Conservation (phyloP, 1,140 invertebrate genomes). For the Brevipalpus yothersi region DNA sequence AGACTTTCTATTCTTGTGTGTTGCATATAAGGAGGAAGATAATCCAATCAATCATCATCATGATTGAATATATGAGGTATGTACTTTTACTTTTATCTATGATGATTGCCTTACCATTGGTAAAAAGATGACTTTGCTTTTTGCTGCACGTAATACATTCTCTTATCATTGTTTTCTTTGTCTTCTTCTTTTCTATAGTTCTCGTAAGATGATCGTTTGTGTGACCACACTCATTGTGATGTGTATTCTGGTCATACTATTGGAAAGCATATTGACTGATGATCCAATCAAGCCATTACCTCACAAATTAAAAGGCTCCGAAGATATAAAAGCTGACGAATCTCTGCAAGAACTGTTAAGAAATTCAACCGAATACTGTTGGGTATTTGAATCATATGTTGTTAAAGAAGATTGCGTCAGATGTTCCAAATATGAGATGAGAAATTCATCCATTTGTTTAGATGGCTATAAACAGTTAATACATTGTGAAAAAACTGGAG, state of each 20-base stretch:
- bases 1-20: too few relatives aligned
- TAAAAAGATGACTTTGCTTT: too few relatives aligned
- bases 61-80: too few relatives aligned
- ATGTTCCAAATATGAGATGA: constrained; percentile 30
- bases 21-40: too few relatives aligned
- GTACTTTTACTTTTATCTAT: too few relatives aligned
- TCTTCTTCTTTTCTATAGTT: not conserved
- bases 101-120: too few relatives aligned
- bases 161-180: too few relatives aligned
- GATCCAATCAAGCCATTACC: not conserved
- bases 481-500: constrained; percentile 38
- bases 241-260: not conserved
- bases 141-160: too few relatives aligned
- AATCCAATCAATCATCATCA: too few relatives aligned
- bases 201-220: not conserved
- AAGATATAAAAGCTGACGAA: not conserved
- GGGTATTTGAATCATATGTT: constrained; percentile 13
- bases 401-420: constrained; percentile 27
- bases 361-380: constrained; percentile 8
- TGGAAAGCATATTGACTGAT: not conserved
- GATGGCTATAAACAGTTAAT: constrained; percentile 40
- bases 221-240: not conserved
- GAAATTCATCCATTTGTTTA: constrained; percentile 38
- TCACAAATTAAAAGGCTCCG: not conserved
- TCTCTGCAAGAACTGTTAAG: not conserved